Evolutionary conservation across 2,888 invertebrate genomes (phyloP).

Genomic region (Pandemis cinnamomeana): DNA sequence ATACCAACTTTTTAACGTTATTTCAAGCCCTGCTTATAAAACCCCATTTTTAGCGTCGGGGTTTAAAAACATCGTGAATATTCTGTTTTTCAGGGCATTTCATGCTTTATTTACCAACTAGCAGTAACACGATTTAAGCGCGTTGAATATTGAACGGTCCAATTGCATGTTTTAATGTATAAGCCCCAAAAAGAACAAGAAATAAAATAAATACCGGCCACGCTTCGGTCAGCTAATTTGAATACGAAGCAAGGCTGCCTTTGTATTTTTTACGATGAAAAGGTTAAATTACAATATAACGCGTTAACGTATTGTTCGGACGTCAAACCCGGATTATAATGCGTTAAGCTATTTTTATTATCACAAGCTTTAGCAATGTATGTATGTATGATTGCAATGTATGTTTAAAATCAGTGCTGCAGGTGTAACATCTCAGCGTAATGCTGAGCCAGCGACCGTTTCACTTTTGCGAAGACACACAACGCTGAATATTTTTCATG

Average conservation of each 20-base stretch:
- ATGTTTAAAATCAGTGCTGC: no score
- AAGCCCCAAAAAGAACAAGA: slow-evolving; percentile 27
- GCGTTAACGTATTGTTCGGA: slow-evolving; percentile 17
- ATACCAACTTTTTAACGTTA: no score
- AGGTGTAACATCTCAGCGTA: no score
- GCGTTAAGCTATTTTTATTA: neutral
- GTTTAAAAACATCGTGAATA: no score
- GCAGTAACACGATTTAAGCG: slow-evolving; percentile 2
- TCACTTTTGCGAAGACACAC: no score
- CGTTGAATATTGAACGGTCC: slow-evolving; percentile 16
- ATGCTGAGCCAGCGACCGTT: no score
- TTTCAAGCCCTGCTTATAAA: no score
- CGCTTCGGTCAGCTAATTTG: slow-evolving; percentile 33
- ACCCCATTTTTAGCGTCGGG: no score
- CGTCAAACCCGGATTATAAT: slow-evolving; percentile 12
- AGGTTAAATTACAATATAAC: slow-evolving; percentile 28
- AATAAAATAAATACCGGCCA: slow-evolving; percentile 23
- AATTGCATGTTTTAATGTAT: slow-evolving; percentile 35
- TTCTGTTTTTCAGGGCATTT: no score
- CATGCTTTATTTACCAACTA: neutral
- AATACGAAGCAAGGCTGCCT: slow-evolving; percentile 19
- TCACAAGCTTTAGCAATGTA: no score
- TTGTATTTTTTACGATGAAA: slow-evolving; percentile 32
- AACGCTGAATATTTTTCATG: no score
- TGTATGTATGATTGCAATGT: no score